phyloP scores from a whole-genome alignment of 2,797 vertebrate genomes.

The Mormyrus proboscirostris region DNA sequence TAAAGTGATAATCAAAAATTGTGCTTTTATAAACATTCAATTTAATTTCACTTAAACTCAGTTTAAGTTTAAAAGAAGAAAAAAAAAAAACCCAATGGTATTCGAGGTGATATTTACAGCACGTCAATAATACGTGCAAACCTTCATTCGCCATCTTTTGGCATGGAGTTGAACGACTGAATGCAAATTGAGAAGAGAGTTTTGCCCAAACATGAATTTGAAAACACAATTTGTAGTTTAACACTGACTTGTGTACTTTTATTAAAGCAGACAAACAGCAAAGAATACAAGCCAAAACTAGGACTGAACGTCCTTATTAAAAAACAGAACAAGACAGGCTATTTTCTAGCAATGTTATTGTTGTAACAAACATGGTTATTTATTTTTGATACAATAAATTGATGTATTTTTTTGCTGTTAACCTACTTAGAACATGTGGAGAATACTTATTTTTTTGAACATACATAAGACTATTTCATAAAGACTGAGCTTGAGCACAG shows the following conservation, averaged over 20 bases:
- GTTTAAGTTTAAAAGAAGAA: background rate
- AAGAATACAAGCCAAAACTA: conserved; percentile 97
- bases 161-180: conserved; percentile 44
- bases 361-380: conserved; percentile 88
- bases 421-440: conserved; percentile 84
- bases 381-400: conserved; percentile 78
- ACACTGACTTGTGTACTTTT: conserved; percentile 97
- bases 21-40: background rate
- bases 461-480: conserved; percentile 84
- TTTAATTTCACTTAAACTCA: background rate
- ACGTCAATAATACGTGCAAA: conserved; percentile 36
- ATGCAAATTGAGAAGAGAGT: conserved; percentile 57
- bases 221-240: conserved; percentile 68
- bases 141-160: conserved; percentile 43
- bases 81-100: background rate
- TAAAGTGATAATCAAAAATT: background rate
- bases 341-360: conserved; percentile 75
- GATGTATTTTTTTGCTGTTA: conserved; percentile 71
- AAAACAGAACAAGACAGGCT: conserved; percentile 77
- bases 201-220: conserved; percentile 75
- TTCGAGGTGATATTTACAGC: conserved; percentile 20
- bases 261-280: conserved; percentile 99
- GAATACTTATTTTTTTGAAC: conserved; percentile 65
- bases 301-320: conserved; percentile 62
- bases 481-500: conserved; percentile 77